Conservation (phyloP, 2,113 vertebrate species). For the Cephalopterus ornatus region DNA sequence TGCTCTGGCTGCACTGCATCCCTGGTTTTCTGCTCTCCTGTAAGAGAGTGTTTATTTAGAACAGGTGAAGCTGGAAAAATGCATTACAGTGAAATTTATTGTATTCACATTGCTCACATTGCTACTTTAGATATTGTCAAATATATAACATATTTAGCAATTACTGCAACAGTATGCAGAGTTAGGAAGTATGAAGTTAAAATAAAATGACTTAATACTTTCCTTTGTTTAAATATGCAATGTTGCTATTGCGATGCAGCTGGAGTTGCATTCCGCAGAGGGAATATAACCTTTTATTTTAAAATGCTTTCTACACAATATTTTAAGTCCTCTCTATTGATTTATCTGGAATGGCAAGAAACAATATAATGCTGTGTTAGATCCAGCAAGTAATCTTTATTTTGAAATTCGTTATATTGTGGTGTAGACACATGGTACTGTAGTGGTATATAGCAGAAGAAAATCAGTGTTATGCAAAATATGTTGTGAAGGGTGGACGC, state of each 20-base stretch:
- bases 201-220: slow-evolving; percentile 2
- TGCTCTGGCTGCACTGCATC: background rate
- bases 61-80: background rate
- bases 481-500: background rate
- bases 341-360: background rate
- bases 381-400: background rate
- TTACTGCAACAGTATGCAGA: background rate
- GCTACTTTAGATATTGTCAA: background rate
- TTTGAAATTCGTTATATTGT: background rate
- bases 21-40: background rate
- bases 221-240: background rate
- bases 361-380: background rate
- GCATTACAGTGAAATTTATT: background rate
- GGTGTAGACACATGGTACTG: background rate
- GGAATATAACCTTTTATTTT: background rate
- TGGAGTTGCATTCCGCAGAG: background rate
- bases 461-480: slow-evolving; percentile 16
- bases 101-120: fast-evolving
- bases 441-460: background rate
- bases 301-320: background rate
- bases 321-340: background rate
- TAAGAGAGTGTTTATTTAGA: background rate
- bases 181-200: background rate
- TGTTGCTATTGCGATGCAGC: background rate
- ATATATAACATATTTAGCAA: background rate